These are phyloP conservation scores for Leuctra nigra DNA, from an alignment of 2,888 invertebrate genomes.

Conservation along the genomic window DNA sequence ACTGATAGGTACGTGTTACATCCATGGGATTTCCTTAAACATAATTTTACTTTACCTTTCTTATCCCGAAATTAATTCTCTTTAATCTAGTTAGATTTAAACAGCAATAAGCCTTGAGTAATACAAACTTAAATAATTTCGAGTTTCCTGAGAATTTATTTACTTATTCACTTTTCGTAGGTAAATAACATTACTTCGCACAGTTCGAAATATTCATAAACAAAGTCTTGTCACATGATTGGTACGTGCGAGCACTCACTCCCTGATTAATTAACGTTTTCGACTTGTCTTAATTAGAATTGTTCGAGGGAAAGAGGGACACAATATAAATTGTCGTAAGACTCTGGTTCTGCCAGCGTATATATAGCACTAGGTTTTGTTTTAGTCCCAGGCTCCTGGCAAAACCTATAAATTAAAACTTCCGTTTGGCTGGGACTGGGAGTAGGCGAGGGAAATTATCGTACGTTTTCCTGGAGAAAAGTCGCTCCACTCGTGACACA, in stretches of 20 bases:
- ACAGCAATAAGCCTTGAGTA: too few species aligned
- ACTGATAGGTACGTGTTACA: too few species aligned
- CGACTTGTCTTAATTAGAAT: conserved; percentile 24
- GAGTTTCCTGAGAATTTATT: too few species aligned
- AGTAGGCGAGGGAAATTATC: conserved; percentile 8
- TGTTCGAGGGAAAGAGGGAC: conserved; percentile 10
- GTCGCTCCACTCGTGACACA: too few species aligned
- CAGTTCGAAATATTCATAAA: neutral
- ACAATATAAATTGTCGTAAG: conserved; percentile 11
- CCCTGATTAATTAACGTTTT: conserved; percentile 24
- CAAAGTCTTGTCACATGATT: conserved; percentile 11
- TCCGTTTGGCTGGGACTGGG: neutral
- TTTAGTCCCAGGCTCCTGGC: conserved; percentile 1
- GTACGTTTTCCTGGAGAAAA: conserved; percentile 7
- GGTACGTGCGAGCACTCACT: conserved; percentile 15
- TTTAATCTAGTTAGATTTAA: too few species aligned
- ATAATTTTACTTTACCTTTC: too few species aligned
- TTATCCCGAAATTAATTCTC: too few species aligned
- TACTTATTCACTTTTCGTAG: neutral
- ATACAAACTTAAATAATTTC: neutral
- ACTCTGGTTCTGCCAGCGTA: neutral
- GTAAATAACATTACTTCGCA: neutral
- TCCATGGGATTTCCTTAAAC: too few species aligned
- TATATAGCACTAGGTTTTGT: conserved; percentile 2
- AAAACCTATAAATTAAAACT: conserved; percentile 15